These are phyloP conservation scores for Dicycla oo DNA, from an alignment of 2,888 invertebrate genomes.

Conservation along the genomic window DNA sequence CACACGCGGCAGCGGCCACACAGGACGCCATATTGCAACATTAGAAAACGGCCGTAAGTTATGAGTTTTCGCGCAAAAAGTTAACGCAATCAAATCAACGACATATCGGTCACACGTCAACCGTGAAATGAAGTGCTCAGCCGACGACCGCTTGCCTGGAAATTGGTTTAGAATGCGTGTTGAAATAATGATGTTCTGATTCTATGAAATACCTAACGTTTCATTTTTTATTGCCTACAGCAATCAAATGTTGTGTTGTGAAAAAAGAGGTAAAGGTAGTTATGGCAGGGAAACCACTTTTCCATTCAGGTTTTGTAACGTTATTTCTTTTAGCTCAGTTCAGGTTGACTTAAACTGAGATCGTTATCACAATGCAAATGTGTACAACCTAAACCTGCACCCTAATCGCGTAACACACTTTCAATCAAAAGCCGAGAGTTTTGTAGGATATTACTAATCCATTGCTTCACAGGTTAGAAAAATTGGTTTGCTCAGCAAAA, in stretches of 20 bases:
- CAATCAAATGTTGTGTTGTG: conserved; percentile 21
- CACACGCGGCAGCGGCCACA: conserved; percentile 87
- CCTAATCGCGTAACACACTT: too few species aligned
- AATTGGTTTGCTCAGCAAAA: too few species aligned
- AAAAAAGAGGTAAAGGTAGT: background rate
- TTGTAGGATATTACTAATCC: too few species aligned
- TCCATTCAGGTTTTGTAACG: background rate
- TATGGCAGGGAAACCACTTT: conserved; percentile 14
- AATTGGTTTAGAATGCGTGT: conserved; percentile 78
- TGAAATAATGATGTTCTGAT: conserved; percentile 61
- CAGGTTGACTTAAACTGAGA: background rate
- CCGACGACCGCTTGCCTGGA: conserved; percentile 69
- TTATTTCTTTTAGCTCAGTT: background rate
- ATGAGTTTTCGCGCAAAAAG: conserved; percentile 80
- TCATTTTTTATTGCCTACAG: conserved; percentile 41
- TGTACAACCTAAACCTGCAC: too few species aligned
- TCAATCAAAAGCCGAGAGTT: too few species aligned
- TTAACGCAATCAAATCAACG: conserved; percentile 81
- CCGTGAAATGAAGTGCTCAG: conserved; percentile 85
- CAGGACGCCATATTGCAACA: conserved; percentile 85
- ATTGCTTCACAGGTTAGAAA: too few species aligned
- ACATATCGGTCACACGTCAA: conserved; percentile 80
- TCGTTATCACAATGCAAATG: background rate
- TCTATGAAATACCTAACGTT: conserved; percentile 52
- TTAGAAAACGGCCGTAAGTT: conserved; percentile 79